Evolutionary conservation across 2,888 invertebrate species (phyloP), one percentile per base, ranked within the genome.

Genomic region (Axea sp.): DNA sequence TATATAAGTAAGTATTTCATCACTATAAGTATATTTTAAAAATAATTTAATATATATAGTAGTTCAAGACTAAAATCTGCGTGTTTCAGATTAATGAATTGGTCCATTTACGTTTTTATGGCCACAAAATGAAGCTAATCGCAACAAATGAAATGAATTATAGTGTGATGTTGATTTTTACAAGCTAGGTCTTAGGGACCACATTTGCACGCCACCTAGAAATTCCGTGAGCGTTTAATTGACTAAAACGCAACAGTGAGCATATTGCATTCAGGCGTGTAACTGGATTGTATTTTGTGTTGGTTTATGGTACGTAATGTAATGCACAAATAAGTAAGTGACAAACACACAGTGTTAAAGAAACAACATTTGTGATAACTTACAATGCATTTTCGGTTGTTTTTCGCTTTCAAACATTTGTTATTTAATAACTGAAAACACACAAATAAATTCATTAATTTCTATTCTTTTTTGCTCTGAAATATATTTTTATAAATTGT

Each of bases 391-490:
- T 49, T 59, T 45, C 9, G 57, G 68, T 43, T 28, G 68, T 53
- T 43, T 60, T 43, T 68, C 68, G 60, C 59, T 68, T 68, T 68
- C 59, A 51, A 53, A 68, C 51, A 45, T 68, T 68, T 68, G 59
- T 68, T 59, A 60, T 68, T 68, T 68, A 68, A 68, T 68, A 57
- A 68, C 68, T 68, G 68, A 59, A 68, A 57, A 24, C 68, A 59
- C 28, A 68, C 41, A 68, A 68, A 68, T 8, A 51, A 26, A n/a
- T 33, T 17, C 4, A 43, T 68, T 68, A 68, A 59, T 68, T 49
- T 12, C 26, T 24, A 33, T n/a, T 15, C 28, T 28, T 24, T 24
- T 7, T 3, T 19, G 19, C 4, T 45, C 17, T 7, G 14, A 35
- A 35, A 9, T 11, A 17, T 19, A 30, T 30, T 30, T 30, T 8